Evolutionary conservation across 2,113 vertebrate species (phyloP).

Genomic region (Callionymus lyra): DNA sequence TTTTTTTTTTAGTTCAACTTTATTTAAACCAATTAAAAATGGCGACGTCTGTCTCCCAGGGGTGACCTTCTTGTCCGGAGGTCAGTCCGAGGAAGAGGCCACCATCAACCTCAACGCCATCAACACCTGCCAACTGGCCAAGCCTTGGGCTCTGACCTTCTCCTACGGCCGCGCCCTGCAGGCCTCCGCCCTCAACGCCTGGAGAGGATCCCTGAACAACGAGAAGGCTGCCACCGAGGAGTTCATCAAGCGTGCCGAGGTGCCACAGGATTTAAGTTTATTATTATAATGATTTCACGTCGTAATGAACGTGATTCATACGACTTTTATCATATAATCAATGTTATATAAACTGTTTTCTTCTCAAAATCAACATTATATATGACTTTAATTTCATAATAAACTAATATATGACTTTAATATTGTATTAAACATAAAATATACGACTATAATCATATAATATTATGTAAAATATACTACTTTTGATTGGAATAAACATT

Average conservation of each 20-base stretch:
- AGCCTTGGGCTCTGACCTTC: constrained; percentile 95
- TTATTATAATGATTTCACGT: too few species aligned
- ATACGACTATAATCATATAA: too few species aligned
- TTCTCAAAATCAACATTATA: too few species aligned
- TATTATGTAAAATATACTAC: too few species aligned
- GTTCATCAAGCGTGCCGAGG: constrained; percentile 90
- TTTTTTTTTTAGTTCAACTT: too few species aligned
- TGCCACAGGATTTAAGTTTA: constrained; percentile 35
- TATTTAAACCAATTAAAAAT: too few species aligned
- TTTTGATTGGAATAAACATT: too few species aligned
- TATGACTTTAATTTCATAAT: too few species aligned
- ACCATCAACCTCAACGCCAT: constrained; percentile 93
- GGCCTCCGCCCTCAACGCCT: constrained; percentile 85
- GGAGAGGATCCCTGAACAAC: constrained; percentile 79
- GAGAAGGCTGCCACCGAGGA: constrained; percentile 81
- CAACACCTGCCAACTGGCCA: constrained; percentile 78
- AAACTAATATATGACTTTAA: too few species aligned
- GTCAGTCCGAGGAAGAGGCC: constrained; percentile 95
- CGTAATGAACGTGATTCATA: too few species aligned
- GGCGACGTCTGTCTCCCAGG: constrained; percentile 56
- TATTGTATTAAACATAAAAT: too few species aligned
- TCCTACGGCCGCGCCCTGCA: constrained; percentile 95
- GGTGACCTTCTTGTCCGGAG: constrained; percentile 93
- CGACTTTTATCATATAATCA: not conserved
- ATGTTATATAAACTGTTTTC: not conserved